Evolutionary conservation across 2,113 vertebrate genomes (phyloP), one percentile per base, ranked within the genome.

Genomic region (Muscicapa adusta): DNA sequence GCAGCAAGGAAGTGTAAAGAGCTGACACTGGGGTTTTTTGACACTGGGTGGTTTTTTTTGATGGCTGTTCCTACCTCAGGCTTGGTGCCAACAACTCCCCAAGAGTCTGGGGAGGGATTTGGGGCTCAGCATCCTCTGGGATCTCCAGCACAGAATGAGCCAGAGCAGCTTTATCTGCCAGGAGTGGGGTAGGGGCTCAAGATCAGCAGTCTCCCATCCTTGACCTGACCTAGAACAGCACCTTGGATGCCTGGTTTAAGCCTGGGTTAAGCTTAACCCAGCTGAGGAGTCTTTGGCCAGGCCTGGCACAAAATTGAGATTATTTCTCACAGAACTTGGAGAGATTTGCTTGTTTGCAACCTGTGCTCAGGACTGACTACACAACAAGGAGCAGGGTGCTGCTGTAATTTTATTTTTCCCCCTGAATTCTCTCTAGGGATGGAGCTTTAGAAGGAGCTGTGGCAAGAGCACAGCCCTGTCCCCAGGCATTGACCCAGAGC

Each of bases 321-420:
- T 43, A 1, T 70, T 89, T 74, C 29, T 16, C 54, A 17, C 14
- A 48, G 43, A 20, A 13, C 43, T 34, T 24, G 34, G 48, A 51
- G 82, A 60, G 24, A 8, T 90, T 77, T 75, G 3, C 23, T 76
- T 22, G 26, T 58, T 68, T 83, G 45, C 50, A 54, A 1, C 28
- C 71, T 12, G 47, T 33, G 11, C 43, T 62, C 34, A 0, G 28
- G 43, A 2, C 33, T 23, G 75, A 5, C 12, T 20, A 56, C 43
- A 29, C 42, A 34, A 25, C 8, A 2, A 6, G 26, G 13, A 15
- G 2, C 26, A 33, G 60, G 45, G 14, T 3, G 15, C 1, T 43
- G 72, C 8, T 18, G 15, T 0, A 0, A 6, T 2, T 17, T 22
- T 3, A 3, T 15, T 22, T 36, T 71, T 68, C 1, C 26, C 10